Conservation (phyloP, 1,140 invertebrate species). For the Drosophila repleta region DNA sequence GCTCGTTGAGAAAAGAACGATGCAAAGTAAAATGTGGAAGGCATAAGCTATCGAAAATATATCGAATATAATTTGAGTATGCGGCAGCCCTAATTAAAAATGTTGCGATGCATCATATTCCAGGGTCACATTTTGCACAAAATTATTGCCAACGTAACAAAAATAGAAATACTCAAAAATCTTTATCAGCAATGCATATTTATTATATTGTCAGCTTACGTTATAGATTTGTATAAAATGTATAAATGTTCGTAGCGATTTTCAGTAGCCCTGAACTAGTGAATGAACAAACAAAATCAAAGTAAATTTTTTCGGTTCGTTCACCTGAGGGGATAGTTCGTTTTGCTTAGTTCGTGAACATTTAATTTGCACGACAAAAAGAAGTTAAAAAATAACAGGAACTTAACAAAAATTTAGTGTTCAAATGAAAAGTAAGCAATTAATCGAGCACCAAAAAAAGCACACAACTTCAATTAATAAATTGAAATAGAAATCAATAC, state of each 20-base stretch:
- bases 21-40: background rate
- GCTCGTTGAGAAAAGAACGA: conserved; percentile 41
- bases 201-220: background rate
- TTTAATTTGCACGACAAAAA: conserved; percentile 47
- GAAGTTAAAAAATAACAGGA: conserved; percentile 57
- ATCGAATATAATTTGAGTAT: background rate
- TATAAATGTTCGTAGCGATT: background rate
- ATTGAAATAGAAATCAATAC: conserved; percentile 25
- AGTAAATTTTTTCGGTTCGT: conserved; percentile 4
- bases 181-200: background rate
- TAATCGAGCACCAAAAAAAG: background rate
- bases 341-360: conserved; percentile 40
- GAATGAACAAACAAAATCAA: background rate
- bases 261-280: conserved; percentile 7
- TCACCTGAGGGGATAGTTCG: conserved; percentile 15
- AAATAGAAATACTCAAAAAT: background rate
- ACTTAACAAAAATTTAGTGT: conserved; percentile 57
- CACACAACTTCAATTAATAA: background rate
- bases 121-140: background rate
- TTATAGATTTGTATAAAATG: background rate
- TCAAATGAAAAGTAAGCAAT: conserved; percentile 72
- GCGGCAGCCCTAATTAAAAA: background rate
- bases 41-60: background rate
- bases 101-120: background rate
- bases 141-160: background rate